Evolutionary conservation across 2,113 vertebrate genomes (phyloP).

Genomic region (Cephalopholis sonnerati): DNA sequence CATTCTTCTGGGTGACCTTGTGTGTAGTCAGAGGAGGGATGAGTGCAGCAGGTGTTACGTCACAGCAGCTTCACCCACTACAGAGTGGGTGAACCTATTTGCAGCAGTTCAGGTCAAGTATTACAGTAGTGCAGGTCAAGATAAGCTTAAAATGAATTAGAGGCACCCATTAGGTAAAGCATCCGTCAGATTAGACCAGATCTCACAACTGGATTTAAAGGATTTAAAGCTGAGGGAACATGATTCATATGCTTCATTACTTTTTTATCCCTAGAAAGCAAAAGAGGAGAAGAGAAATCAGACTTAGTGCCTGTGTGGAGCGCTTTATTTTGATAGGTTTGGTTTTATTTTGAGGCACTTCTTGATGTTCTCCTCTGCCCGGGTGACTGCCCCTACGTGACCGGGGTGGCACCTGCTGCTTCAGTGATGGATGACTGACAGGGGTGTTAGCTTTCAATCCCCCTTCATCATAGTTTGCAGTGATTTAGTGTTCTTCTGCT

Average conservation of each 20-base stretch:
- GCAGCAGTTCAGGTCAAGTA: constrained; percentile 19
- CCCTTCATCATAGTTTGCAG: constrained; percentile 13
- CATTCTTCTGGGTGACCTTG: constrained; percentile 2
- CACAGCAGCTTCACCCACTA: neutral
- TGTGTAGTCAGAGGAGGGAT: constrained; percentile 6
- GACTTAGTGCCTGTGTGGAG: neutral
- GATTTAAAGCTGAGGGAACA: constrained; percentile 28
- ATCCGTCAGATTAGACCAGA: constrained; percentile 49
- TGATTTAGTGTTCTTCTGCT: constrained; percentile 5
- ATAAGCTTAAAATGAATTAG: constrained; percentile 38
- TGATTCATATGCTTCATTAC: constrained; percentile 38
- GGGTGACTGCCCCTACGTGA: constrained; percentile 24
- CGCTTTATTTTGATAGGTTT: constrained; percentile 13
- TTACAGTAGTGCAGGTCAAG: constrained; percentile 21
- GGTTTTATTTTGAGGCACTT: constrained; percentile 14
- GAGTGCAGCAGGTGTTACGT: constrained; percentile 13
- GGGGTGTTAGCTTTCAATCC: neutral
- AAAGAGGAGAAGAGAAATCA: neutral
- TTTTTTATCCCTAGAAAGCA: constrained; percentile 17
- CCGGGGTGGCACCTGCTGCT: constrained; percentile 48
- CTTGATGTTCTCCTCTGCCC: constrained; percentile 18
- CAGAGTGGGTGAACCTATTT: no score
- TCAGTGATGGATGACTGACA: constrained; percentile 44
- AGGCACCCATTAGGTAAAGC: constrained; percentile 39
- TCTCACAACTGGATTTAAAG: constrained; percentile 53